phyloP scores from a whole-genome alignment of 2,797 vertebrate species.

The Cyclura pinguis region DNA sequence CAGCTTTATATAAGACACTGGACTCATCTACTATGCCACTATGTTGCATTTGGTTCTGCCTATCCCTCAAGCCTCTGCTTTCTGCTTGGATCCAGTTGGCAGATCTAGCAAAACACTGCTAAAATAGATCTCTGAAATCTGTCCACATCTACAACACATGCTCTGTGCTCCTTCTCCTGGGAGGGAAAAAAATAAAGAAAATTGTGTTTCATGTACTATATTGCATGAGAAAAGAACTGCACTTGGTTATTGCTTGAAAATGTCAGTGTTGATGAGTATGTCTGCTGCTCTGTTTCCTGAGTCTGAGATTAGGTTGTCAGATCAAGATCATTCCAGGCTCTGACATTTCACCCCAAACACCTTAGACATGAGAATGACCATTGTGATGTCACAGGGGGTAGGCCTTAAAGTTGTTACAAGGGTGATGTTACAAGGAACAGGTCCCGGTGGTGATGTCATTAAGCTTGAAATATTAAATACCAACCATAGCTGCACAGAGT shows the following conservation, averaged over 20 bases:
- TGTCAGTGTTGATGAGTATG: not conserved
- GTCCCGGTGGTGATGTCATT: too few relatives aligned
- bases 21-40: not conserved
- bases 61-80: not conserved
- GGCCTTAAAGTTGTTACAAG: too few relatives aligned
- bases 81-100: not conserved
- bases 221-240: slow-evolving; percentile 3
- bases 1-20: not conserved
- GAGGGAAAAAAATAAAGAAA: not conserved
- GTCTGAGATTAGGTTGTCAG: not conserved
- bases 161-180: not conserved
- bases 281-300: not conserved
- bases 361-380: too few relatives aligned
- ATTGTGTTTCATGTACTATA: not conserved
- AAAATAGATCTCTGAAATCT: not conserved
- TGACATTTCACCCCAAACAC: too few relatives aligned
- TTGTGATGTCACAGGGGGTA: too few relatives aligned
- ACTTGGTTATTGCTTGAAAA: slow-evolving; percentile 5
- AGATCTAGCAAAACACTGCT: not conserved
- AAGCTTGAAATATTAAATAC: too few relatives aligned
- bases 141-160: not conserved
- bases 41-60: not conserved
- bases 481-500: too few relatives aligned
- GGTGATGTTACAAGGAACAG: too few relatives aligned
- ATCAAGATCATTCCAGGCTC: too few relatives aligned